These are phyloP conservation scores for Gallinago undulata DNA, from an alignment of 2,113 vertebrate genomes.

Conservation along the genomic window DNA sequence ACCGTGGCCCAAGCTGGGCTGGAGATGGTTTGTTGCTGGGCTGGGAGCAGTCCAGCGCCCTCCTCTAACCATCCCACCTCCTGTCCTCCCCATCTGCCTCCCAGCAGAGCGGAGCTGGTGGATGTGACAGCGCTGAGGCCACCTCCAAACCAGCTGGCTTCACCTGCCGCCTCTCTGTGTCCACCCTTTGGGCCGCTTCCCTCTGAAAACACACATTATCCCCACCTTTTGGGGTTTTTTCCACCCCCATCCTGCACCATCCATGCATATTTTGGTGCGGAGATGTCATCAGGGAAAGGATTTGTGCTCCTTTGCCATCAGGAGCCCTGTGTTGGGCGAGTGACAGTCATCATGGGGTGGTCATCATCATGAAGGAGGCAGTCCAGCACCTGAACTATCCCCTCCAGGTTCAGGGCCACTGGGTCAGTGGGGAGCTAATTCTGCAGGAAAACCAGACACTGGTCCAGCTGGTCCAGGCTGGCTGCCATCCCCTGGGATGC, in stretches of 20 bases:
- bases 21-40: neutral
- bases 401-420: too few relatives aligned
- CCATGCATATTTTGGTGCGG: accelerated
- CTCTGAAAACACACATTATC: neutral
- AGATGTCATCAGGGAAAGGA: neutral
- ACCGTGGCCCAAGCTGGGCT: neutral
- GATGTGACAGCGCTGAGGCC: neutral
- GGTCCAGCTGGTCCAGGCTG: neutral
- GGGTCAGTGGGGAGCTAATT: neutral
- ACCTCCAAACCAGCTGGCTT: neutral
- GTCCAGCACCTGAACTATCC: too few relatives aligned
- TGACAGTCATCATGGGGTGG: too few relatives aligned
- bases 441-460: neutral
- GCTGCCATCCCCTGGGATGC: neutral
- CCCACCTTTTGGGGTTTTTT: neutral
- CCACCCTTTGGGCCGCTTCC: neutral
- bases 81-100: neutral
- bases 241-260: neutral
- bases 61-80: neutral
- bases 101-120: neutral
- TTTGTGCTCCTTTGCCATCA: neutral
- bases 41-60: neutral
- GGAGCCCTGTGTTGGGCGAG: neutral
- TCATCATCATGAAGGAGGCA: too few relatives aligned
- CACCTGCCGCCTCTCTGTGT: accelerated